Evolutionary conservation across 2,888 invertebrate species (phyloP), one percentile per base, ranked within the genome.

Genomic region (Platypus cylindrus): DNA sequence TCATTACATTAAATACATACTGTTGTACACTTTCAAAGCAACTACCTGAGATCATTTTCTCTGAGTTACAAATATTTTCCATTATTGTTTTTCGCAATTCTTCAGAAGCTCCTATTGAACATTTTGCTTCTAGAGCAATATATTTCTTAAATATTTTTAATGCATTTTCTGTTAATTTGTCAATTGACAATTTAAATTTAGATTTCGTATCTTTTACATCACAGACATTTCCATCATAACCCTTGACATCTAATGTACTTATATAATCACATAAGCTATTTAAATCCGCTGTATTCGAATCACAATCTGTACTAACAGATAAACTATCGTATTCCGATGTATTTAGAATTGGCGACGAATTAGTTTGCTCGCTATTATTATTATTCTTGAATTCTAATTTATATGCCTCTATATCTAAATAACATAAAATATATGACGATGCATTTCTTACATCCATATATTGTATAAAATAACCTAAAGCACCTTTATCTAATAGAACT

Each of bases 381-480:
- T 27, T 12, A 16, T 12, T 27, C 9, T 12, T 13, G 17, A 52
- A 56, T 5, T 66, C 63, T 3, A 56, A 54, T 51, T 68, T 71
- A 49, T 81, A 75, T 48, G 73, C 71, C 52, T 83, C 78, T 27
- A 81, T 70, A 51, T 84, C 84, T 44, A 83, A 56, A 74, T 78
- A 84, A 58, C 83, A 81, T 56, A 77, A 77, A 2, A 85, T 68
- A 18, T 78, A 64, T 13, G 70, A 60, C 35, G 77, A 60, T 34
- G 74, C 72, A 37, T 75, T 75, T 44, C 74, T 70, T n/a, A 75
- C 67, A 52, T 89, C 85, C 73, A 93, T 73, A 60, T 75, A 93
- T 52, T 87, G 84, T 35, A 86, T 71, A 57, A 91, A 85, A 60
- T 85, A 84, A 29, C 78, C 77, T 16, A 90, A 65, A 36, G 83